Conservation (phyloP, 2,113 vertebrate genomes). For the Caloenas nicobarica region DNA sequence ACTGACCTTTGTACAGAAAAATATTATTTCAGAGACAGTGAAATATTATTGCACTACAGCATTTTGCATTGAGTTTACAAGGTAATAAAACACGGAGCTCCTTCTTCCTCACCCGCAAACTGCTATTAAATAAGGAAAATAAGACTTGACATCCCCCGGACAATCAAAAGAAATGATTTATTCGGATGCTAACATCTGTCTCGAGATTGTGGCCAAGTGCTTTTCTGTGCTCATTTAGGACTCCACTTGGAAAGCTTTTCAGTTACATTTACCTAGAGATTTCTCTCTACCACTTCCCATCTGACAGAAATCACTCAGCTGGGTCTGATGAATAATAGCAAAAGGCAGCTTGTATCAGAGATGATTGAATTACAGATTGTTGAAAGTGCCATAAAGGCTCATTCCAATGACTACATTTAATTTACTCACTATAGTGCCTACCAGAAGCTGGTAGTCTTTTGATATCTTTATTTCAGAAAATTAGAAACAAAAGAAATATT, state of each 20-base stretch:
- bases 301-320: slow-evolving; percentile 75
- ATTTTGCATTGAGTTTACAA: not conserved
- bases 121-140: slow-evolving; percentile 69
- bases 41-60: not conserved
- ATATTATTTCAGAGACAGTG: not conserved
- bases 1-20: slow-evolving; percentile 20
- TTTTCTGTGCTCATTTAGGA: slow-evolving; percentile 61
- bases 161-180: slow-evolving; percentile 73
- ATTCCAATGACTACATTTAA: slow-evolving; percentile 64
- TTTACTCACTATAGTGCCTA: slow-evolving; percentile 57
- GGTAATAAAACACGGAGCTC: slow-evolving; percentile 13
- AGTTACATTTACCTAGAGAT: slow-evolving; percentile 68
- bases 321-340: slow-evolving; percentile 75
- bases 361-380: slow-evolving; percentile 71
- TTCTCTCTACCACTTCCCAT: slow-evolving; percentile 63
- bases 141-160: slow-evolving; percentile 61
- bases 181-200: slow-evolving; percentile 73
- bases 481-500: slow-evolving; percentile 16
- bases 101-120: slow-evolving; percentile 60
- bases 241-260: slow-evolving; percentile 67
- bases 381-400: slow-evolving; percentile 60
- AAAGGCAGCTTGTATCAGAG: slow-evolving; percentile 70
- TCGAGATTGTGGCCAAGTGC: slow-evolving; percentile 58
- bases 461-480: slow-evolving; percentile 51
- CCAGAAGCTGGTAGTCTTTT: not conserved